phyloP scores from a whole-genome alignment of 1,140 invertebrate species.

The Lucilia cuprina region DNA sequence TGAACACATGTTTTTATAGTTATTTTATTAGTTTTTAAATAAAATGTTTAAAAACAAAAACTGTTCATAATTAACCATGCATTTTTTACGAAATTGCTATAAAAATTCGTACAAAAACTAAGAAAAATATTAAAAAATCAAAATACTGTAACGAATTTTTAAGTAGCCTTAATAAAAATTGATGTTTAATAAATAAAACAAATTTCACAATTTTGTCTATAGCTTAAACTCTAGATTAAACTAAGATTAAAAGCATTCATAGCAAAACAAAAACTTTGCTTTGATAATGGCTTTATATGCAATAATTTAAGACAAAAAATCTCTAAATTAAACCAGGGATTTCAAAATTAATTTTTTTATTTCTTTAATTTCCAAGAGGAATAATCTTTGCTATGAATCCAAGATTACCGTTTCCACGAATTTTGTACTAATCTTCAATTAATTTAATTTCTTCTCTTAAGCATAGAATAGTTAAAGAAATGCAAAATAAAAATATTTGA shows the following conservation, averaged over 20 bases:
- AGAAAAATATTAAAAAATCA: not conserved
- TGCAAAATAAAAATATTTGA: not conserved
- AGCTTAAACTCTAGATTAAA: no score
- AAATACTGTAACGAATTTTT: not conserved
- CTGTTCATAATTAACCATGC: not conserved
- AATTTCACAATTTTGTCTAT: no score
- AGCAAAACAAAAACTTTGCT: no score
- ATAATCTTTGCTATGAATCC: not conserved
- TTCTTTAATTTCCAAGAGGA: not conserved
- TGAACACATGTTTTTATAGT: not conserved
- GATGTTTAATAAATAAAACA: no score
- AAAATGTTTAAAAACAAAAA: no score
- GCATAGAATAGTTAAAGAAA: not conserved
- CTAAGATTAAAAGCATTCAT: no score
- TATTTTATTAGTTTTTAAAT: no score
- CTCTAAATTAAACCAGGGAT: no score
- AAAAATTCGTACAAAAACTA: not conserved
- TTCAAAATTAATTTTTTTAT: no score
- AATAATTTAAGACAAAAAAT: no score
- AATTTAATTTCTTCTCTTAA: not conserved
- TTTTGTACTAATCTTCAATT: constrained; percentile 14
- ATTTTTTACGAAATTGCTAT: not conserved
- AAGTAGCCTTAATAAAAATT: not conserved
- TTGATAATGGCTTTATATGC: no score
- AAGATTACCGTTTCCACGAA: not conserved